Evolutionary conservation across 1,140 invertebrate genomes (phyloP), one percentile per base, ranked within the genome.

Genomic region (Calycopis cecrops): DNA sequence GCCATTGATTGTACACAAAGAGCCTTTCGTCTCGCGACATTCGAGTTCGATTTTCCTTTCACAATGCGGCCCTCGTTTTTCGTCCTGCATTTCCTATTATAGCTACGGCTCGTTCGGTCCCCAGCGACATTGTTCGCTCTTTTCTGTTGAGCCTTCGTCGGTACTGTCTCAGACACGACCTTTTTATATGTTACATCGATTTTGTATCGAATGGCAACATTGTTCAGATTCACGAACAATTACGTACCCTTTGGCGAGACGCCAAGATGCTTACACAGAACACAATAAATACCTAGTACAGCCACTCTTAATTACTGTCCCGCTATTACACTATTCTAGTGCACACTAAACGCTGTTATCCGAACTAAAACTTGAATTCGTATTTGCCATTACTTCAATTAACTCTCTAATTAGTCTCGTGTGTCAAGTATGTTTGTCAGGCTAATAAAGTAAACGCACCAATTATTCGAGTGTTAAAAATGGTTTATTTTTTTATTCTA

Each of bases 1-100:
- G 57, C 76, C 75, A 84, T 82, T 85, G 80, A 86, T 83, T 79
- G 80, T 67, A 73, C 75, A 79, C 82, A 86, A 83, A 86, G 80
- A 75, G 68, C 66, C 69, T 79, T 77, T 79, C 77, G 77, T 79
- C 71, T 83, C 73, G 77, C 77, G 80, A 85, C 79, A 85, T 80
- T 79, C 69, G 59, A 82, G 76, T 81, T 83, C 79, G 77, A 83
- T 82, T 83, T 82, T 80, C 74, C 70, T 59, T 71, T 79, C 65
- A 82, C 82, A 84, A 81, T 81, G 71, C 71, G 64, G 63, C 62
- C 66, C 67, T 69, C 76, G 76, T 79, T 80, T 84, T 78, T 81
- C 73, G 71, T 76, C 71, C 79, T 79, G 73, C 76, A 83, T 79
- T 78, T 59, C 55, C 63, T 73, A 81, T 85, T 81, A 81, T 78